These are phyloP conservation scores for Ictidomys tridecemlineatus DNA, from an alignment of 2,113 vertebrate genomes.

Conservation along the genomic window DNA sequence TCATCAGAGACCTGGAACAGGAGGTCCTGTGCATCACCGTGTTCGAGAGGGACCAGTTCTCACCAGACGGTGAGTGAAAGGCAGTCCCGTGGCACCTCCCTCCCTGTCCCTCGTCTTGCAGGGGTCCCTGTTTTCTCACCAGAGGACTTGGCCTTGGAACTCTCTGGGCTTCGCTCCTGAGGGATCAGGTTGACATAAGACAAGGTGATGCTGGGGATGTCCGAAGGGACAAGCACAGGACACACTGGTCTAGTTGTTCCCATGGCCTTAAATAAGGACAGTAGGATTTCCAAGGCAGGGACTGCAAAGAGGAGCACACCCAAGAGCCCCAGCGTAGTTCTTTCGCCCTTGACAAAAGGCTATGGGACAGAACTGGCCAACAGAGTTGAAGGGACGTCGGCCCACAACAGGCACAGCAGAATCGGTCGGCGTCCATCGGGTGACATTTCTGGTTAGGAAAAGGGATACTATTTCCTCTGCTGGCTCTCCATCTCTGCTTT, in stretches of 20 bases:
- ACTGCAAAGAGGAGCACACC: background rate
- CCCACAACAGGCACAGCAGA: background rate
- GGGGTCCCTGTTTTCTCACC: background rate
- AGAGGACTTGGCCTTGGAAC: background rate
- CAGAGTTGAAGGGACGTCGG: background rate
- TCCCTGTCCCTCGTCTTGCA: rapidly evolving
- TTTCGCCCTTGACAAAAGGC: background rate
- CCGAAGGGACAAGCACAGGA: no score
- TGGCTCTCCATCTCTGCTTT: background rate
- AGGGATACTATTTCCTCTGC: background rate
- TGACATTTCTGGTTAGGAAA: background rate
- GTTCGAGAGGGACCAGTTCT: constrained; percentile 99
- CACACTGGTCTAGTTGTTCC: rapidly evolving
- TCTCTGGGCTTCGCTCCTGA: background rate
- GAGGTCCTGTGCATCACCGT: constrained; percentile 99
- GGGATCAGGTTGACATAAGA: background rate
- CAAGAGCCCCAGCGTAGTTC: background rate
- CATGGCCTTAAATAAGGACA: background rate
- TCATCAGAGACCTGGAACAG: constrained; percentile 98
- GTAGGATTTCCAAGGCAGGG: background rate
- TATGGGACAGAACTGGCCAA: background rate
- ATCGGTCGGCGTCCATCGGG: rapidly evolving
- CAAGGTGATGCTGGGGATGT: background rate
- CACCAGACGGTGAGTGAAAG: constrained; percentile 93
- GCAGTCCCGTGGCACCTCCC: rapidly evolving